phyloP scores from a whole-genome alignment of 1,140 invertebrate genomes.

The Drosophila virilis region DNA sequence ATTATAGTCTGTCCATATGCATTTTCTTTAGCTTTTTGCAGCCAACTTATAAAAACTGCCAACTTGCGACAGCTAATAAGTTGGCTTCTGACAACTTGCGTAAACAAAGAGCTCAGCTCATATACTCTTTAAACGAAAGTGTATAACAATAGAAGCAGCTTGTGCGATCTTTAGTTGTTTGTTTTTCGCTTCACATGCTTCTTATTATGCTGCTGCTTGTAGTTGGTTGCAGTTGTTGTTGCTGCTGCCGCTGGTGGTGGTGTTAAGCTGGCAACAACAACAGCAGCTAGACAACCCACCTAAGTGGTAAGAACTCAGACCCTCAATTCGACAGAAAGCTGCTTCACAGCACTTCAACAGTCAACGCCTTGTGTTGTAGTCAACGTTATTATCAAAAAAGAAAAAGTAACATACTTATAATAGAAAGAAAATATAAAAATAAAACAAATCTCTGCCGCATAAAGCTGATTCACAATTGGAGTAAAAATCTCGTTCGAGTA shows the following conservation, averaged over 20 bases:
- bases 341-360: conserved; percentile 54
- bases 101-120: background rate
- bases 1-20: no score
- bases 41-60: no score
- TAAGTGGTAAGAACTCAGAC: conserved; percentile 26
- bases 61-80: background rate
- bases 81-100: background rate
- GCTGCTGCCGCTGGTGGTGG: conserved; percentile 17
- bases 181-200: conserved; percentile 59
- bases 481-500: conserved; percentile 18
- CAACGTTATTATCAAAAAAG: conserved; percentile 46
- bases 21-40: no score
- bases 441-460: conserved; percentile 24
- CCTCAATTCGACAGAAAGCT: conserved; percentile 34
- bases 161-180: conserved; percentile 52
- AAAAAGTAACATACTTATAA: conserved; percentile 13
- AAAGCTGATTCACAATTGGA: conserved; percentile 3
- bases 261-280: conserved; percentile 53
- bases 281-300: conserved; percentile 25
- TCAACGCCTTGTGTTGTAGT: conserved; percentile 58
- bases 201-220: conserved; percentile 46
- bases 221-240: conserved; percentile 34
- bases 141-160: conserved; percentile 29
- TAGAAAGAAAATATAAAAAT: conserved; percentile 19
- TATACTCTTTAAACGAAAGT: conserved; percentile 2